Percentiles rank a stretch among this genome's conserved stretches.
Conservation (phyloP, 2,113 vertebrate genomes). For the Mobula birostris region DNA sequence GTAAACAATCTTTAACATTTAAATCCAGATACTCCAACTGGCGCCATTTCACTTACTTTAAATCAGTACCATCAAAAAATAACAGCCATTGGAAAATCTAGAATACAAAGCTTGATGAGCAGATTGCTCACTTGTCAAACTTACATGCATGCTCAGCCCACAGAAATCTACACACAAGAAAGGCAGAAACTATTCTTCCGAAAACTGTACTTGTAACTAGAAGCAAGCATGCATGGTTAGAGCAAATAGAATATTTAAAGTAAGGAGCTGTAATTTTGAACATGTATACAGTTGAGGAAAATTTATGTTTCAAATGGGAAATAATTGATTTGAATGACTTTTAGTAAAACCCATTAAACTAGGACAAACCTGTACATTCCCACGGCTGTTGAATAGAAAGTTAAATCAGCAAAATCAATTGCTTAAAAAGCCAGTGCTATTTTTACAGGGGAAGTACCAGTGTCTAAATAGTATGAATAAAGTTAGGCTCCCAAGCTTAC, state of each 20-base stretch:
- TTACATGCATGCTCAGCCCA: not conserved
- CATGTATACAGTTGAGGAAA: not conserved
- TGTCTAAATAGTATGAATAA: not conserved
- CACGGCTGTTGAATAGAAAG: not conserved
- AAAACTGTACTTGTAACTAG: not conserved
- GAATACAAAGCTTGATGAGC: not conserved
- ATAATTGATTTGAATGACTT: not conserved
- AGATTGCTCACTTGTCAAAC: not conserved
- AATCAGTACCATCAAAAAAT: not conserved
- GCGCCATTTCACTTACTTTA: not conserved
- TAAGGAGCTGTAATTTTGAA: not conserved
- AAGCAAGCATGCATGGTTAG: not conserved
- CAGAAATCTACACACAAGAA: not conserved
- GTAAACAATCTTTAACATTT: not conserved
- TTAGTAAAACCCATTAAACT: not conserved
- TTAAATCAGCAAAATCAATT: not conserved
- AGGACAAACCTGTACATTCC: no score
- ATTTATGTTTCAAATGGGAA: not conserved
- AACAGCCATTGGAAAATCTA: not conserved
- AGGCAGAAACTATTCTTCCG: not conserved
- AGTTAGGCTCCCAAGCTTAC: no score
- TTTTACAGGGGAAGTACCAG: not conserved
- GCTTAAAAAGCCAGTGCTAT: not conserved
- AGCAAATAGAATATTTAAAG: not conserved
- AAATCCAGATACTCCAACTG: not conserved